Evolutionary conservation across 2,113 vertebrate genomes (phyloP), one percentile per base, ranked within the genome.

Genomic region (Salminus brasiliensis): DNA sequence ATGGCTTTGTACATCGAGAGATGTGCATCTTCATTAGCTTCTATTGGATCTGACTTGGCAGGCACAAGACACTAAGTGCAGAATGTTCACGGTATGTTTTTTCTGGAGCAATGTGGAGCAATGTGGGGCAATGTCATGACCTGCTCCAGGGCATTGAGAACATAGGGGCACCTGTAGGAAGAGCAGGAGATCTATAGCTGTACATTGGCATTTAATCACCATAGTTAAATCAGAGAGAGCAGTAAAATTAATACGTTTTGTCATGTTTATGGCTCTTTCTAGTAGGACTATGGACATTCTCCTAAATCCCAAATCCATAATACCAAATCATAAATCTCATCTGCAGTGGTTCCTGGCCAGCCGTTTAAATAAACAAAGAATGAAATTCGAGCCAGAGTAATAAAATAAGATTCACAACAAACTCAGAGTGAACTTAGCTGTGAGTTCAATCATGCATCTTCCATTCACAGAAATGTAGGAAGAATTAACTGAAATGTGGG

Each of bases 21-120:
- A 55, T 25, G 23, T 53, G 34, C 23, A 49, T 68, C 66, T 59
- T 72, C 27, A 77, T 72, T 72, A 43, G 25, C 30, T 25, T 13
- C 2, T 57, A 43, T 34, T 59, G 16, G 39, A 7, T 69, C 34
- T 21, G 73, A 80, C 63, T 55, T 47, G 41, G 32, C 36, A 57
- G 25, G 62, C 16, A 16, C 29, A n/a, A 30, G 59, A n/a, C 6
- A 62, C 16, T 2, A 18, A 79, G 52, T 49, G n/a, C 55, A 39
- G 4, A 47, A 18, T 21, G 47, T 5, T 21, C 16, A 49, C 21
- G 18, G 47, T 49, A 21, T 49, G 16, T 49, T 49, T 49, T n/a
- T n/a, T n/a, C n/a, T n/a, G n/a, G n/a, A n/a, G n/a, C n/a, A n/a
- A n/a, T n/a, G n/a, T n/a, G n/a, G n/a, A n/a, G n/a, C n/a, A n/a